phyloP scores from a whole-genome alignment of 2,797 vertebrate species.

The Phalanger gymnotis region DNA sequence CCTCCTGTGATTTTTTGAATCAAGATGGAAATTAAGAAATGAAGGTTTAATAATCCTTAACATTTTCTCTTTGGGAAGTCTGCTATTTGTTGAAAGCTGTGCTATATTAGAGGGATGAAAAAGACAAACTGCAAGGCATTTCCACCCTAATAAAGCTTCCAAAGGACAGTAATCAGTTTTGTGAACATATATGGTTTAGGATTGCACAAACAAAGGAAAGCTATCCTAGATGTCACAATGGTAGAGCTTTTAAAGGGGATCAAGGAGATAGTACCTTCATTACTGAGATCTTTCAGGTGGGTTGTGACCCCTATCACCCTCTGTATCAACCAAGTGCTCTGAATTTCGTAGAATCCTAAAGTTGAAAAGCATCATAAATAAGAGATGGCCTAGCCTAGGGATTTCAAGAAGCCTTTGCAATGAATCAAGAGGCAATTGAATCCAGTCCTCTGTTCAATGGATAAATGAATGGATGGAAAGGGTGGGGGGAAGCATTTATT shows the following conservation, averaged over 20 bases:
- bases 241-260: background rate
- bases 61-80: slow-evolving; percentile 43
- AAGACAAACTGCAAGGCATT: background rate
- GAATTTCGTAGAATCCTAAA: background rate
- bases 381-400: background rate
- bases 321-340: background rate
- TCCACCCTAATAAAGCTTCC: slow-evolving; percentile 10
- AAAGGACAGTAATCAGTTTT: slow-evolving; percentile 13
- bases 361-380: background rate
- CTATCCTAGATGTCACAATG: background rate
- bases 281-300: slow-evolving; percentile 1
- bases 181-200: background rate
- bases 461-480: background rate
- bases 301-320: background rate
- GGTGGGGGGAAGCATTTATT: background rate
- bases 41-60: slow-evolving; percentile 58
- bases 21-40: slow-evolving; percentile 70
- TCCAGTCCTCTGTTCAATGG: background rate
- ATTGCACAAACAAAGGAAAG: slow-evolving; percentile 38
- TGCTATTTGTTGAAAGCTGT: slow-evolving; percentile 55
- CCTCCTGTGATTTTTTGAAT: slow-evolving; percentile 62
- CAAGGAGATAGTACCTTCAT: background rate
- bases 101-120: background rate
- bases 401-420: background rate
- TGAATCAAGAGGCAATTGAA: background rate